A percentile compares a stretch with the other conserved stretches of the same genome.
phyloP scores from a whole-genome alignment of 2,113 vertebrate species.

The Recurvirostra avosetta region DNA sequence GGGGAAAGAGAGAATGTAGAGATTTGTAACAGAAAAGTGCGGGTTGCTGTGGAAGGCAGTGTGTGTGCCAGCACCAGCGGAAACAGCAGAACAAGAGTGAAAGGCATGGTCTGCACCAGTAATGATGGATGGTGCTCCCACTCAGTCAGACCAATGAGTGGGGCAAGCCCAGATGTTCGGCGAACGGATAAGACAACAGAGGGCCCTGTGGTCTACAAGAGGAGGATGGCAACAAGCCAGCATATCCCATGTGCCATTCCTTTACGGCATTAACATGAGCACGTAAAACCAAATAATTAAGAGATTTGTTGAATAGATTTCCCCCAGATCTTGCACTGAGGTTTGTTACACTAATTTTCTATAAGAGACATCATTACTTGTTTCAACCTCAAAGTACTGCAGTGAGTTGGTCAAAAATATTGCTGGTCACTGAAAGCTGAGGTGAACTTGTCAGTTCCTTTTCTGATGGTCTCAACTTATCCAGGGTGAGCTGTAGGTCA shows the following conservation, averaged over 20 bases:
- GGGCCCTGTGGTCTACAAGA: too few relatives aligned
- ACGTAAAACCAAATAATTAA: neutral
- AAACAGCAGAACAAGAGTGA: neutral
- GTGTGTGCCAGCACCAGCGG: neutral
- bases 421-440: neutral
- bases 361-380: neutral
- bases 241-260: neutral
- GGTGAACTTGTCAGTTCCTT: neutral
- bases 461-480: neutral
- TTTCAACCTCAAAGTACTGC: neutral
- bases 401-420: neutral
- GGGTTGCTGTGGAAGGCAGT: neutral
- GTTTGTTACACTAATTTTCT: neutral
- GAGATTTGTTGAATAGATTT: neutral
- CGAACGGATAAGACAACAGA: rapidly evolving
- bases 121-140: too few relatives aligned
- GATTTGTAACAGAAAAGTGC: too few relatives aligned
- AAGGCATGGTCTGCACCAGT: neutral
- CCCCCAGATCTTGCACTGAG: neutral
- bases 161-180: neutral
- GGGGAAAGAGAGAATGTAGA: neutral
- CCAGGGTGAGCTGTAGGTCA: neutral
- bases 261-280: neutral
- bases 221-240: neutral
- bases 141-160: neutral